Percentiles rank a stretch among this genome's conserved stretches.
These are phyloP conservation scores for Oppia nitens DNA, from an alignment of 1,140 invertebrate species.

Conservation along the genomic window DNA sequence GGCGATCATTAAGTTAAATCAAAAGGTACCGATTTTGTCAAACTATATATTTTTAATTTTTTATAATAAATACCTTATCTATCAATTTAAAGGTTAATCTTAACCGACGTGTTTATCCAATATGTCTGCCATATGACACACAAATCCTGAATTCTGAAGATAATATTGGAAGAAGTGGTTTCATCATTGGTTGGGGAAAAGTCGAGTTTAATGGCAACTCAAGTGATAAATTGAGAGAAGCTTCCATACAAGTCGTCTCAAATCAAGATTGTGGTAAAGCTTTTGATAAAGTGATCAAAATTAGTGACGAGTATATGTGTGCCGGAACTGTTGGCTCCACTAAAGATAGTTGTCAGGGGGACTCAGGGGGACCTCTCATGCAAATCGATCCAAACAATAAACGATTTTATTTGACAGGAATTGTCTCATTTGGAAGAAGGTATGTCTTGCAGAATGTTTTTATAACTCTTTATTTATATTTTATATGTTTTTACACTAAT, in stretches of 20 bases:
- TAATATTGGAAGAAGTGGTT: slow-evolving; percentile 19
- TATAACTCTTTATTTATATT: no score
- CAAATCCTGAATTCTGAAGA: slow-evolving; percentile 13
- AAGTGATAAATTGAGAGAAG: slow-evolving; percentile 5
- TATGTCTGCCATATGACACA: slow-evolving; percentile 55
- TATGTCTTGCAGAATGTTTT: slow-evolving; percentile 44
- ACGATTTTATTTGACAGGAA: slow-evolving; percentile 35
- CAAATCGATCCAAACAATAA: slow-evolving; percentile 20
- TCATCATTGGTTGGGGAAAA: slow-evolving; percentile 23
- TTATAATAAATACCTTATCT: background rate
- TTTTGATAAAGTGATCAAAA: background rate
- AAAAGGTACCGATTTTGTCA: slow-evolving; percentile 21
- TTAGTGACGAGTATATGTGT: slow-evolving; percentile 8
- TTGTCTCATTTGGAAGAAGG: slow-evolving; percentile 52
- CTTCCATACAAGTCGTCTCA: slow-evolving; percentile 6
- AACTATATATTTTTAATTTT: no score
- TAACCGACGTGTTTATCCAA: slow-evolving; percentile 71
- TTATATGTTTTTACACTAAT: background rate
- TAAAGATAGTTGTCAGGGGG: slow-evolving; percentile 59
- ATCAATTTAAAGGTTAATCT: slow-evolving; percentile 43
- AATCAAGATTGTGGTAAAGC: background rate
- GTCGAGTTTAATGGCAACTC: background rate
- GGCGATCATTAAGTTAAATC: slow-evolving; percentile 45
- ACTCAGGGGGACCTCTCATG: slow-evolving; percentile 21
- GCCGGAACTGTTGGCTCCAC: slow-evolving; percentile 5